These are phyloP conservation scores for Pseudochaenichthys georgianus DNA, from an alignment of 2,797 vertebrate genomes.

Conservation along the genomic window DNA sequence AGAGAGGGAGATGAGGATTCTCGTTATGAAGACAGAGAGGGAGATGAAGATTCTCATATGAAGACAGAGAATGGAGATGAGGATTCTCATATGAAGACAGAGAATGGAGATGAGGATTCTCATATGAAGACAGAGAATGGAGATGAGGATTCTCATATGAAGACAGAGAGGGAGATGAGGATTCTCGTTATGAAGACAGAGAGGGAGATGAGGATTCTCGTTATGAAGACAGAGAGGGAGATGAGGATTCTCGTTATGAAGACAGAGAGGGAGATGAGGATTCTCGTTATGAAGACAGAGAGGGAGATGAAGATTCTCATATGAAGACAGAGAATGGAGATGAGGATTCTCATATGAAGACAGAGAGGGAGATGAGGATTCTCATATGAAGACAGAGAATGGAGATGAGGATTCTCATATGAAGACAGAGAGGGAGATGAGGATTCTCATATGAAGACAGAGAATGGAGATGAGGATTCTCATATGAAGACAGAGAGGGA, in stretches of 20 bases:
- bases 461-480: slow-evolving; percentile 35
- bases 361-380: not conserved
- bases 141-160: too few relatives aligned
- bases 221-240: too few relatives aligned
- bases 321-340: slow-evolving; percentile 1
- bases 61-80: slow-evolving; percentile 12
- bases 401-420: slow-evolving; percentile 36
- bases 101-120: not conserved
- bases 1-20: slow-evolving; percentile 28
- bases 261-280: slow-evolving; percentile 18
- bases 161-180: too few relatives aligned
- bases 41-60: too few relatives aligned
- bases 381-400: too few relatives aligned
- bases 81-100: slow-evolving; percentile 26
- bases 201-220: too few relatives aligned
- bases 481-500: slow-evolving; percentile 11
- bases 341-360: slow-evolving; percentile 31
- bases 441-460: too few relatives aligned
- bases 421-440: not conserved
- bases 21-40: slow-evolving; percentile 18
- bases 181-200: too few relatives aligned
- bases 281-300: slow-evolving; percentile 24
- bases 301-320: not conserved
- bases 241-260: slow-evolving; percentile 34
- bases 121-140: not conserved